Conservation (phyloP, 2,113 vertebrate genomes). For the Gambusia holbrooki region DNA sequence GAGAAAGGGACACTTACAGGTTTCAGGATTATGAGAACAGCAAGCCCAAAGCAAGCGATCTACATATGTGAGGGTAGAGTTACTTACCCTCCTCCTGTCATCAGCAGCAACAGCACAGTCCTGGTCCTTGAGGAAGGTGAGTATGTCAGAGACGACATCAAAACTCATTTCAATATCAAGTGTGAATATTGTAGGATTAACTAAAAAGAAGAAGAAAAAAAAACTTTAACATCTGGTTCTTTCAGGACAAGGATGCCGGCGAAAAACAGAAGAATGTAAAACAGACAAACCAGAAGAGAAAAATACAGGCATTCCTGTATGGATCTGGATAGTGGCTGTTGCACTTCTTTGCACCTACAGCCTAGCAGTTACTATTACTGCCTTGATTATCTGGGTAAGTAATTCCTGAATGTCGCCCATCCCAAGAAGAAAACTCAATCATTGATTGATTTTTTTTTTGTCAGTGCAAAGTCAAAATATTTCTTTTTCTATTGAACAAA, state of each 20-base stretch:
- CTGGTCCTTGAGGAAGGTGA: conserved; percentile 54
- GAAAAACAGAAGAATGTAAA: fast-evolving
- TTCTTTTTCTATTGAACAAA: too few relatives aligned
- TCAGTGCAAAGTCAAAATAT: neutral
- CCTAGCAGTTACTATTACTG: conserved; percentile 15
- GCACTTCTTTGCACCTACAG: conserved; percentile 28
- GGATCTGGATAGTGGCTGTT: conserved; percentile 29
- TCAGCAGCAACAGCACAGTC: fast-evolving
- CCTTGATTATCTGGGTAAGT: conserved; percentile 41
- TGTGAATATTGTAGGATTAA: too few relatives aligned
- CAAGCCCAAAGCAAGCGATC: fast-evolving
- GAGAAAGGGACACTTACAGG: fast-evolving
- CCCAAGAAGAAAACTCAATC: neutral
- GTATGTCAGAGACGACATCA: neutral
- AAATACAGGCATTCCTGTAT: neutral
- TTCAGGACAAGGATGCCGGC: conserved; percentile 16
- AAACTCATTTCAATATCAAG: neutral
- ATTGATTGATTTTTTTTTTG: neutral
- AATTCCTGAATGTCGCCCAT: neutral
- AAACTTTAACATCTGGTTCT: conserved; percentile 5
- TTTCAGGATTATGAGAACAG: conserved; percentile 6
- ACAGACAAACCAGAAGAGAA: fast-evolving
- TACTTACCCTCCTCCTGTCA: conserved; percentile 52
- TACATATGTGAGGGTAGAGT: conserved; percentile 45
- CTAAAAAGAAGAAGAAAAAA: neutral